A percentile compares a stretch with the other conserved stretches of the same genome.
Evolutionary conservation across 2,113 vertebrate species (phyloP).

Genomic region (Xerus inauris): DNA sequence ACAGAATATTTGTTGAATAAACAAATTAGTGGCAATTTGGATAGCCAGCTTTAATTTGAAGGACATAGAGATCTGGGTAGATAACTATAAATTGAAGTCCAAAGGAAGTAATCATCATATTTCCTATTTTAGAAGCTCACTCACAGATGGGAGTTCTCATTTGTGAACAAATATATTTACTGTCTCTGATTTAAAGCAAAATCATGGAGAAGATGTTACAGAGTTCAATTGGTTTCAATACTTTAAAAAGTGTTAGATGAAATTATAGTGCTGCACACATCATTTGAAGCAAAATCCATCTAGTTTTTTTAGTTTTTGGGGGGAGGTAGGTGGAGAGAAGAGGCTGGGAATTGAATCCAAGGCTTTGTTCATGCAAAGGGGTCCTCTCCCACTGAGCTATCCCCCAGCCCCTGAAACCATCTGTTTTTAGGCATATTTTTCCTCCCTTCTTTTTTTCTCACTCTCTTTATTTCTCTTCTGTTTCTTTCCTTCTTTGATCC

Average conservation of each 20-base stretch:
- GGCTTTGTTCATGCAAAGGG: neutral
- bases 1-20: constrained; percentile 30
- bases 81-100: neutral
- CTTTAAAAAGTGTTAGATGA: neutral
- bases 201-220: neutral
- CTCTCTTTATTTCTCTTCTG: too few species aligned
- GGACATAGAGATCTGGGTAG: neutral
- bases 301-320: neutral
- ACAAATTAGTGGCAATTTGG: neutral
- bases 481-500: neutral
- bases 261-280: neutral
- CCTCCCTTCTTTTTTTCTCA: neutral
- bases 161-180: neutral
- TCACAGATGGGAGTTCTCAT: neutral
- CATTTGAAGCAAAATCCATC: neutral
- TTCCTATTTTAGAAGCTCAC: neutral
- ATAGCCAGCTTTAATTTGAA: neutral
- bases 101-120: neutral
- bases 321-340: too few species aligned
- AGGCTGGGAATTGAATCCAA: neutral
- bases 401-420: neutral
- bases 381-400: neutral
- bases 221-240: neutral
- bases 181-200: neutral
- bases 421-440: neutral